Conservation (phyloP, 2,113 vertebrate species). For the Tachycineta bicolor region DNA sequence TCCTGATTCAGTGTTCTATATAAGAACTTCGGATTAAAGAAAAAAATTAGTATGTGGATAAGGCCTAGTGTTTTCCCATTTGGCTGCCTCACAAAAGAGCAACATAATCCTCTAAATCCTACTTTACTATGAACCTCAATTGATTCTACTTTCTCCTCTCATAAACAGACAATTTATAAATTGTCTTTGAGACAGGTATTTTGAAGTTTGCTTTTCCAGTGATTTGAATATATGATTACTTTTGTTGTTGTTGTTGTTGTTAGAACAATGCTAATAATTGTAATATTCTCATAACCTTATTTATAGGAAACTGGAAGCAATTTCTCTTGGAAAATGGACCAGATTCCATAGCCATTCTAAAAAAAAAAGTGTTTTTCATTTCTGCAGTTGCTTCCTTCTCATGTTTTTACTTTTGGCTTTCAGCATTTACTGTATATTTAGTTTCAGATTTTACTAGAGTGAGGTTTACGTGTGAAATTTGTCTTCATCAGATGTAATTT, state of each 20-base stretch:
- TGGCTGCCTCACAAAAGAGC: background rate
- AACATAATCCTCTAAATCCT: constrained; percentile 33
- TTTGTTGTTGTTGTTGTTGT: background rate
- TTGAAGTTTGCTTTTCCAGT: background rate
- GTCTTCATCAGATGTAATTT: background rate
- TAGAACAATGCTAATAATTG: background rate
- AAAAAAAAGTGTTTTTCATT: background rate
- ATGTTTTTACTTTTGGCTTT: background rate
- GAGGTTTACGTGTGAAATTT: background rate
- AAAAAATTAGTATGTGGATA: background rate
- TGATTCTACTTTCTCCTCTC: background rate
- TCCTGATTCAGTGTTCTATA: background rate
- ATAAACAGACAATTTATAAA: background rate
- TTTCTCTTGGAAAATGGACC: background rate
- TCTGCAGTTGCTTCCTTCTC: background rate
- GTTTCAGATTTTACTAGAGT: background rate
- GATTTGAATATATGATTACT: background rate
- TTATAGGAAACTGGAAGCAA: background rate
- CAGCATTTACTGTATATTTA: background rate
- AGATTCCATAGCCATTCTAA: background rate
- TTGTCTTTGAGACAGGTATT: background rate
- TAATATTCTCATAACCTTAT: background rate
- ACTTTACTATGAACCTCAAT: background rate
- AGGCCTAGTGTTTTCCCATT: background rate
- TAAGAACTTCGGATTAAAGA: background rate